Evolutionary conservation across 2,113 vertebrate genomes (phyloP).

Genomic region (Pyxicephalus adspersus): DNA sequence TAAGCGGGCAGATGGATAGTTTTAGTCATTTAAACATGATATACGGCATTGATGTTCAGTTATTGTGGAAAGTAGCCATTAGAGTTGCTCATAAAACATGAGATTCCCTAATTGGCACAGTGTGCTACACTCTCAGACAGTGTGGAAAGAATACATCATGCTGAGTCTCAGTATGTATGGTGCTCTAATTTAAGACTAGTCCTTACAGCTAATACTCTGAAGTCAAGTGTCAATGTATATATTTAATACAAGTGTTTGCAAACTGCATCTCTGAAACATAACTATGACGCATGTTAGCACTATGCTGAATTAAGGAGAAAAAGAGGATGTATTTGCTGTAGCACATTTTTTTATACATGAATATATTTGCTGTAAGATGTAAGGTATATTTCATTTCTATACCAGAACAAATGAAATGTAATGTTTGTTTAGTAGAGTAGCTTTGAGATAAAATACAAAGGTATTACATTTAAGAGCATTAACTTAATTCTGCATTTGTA

Average conservation of each 20-base stretch:
- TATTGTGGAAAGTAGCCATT: conserved; percentile 31
- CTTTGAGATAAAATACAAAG: too few relatives aligned
- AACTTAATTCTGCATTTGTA: too few relatives aligned
- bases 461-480: too few relatives aligned
- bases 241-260: neutral
- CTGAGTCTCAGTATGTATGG: conserved; percentile 24
- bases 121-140: conserved; percentile 3
- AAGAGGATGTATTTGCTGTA: too few relatives aligned
- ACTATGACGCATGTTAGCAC: too few relatives aligned
- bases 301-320: too few relatives aligned
- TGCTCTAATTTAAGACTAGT: conserved; percentile 18
- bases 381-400: too few relatives aligned
- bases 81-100: conserved; percentile 27
- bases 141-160: conserved; percentile 16
- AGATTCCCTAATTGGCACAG: conserved; percentile 33
- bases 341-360: too few relatives aligned
- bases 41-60: conserved; percentile 5
- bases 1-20: conserved; percentile 3
- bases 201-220: neutral
- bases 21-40: conserved; percentile 6
- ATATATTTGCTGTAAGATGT: too few relatives aligned
- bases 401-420: too few relatives aligned
- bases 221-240: conserved; percentile 21
- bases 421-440: too few relatives aligned
- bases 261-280: neutral